These are phyloP conservation scores for Thermophis baileyi DNA, from an alignment of 2,113 vertebrate genomes.

Conservation along the genomic window DNA sequence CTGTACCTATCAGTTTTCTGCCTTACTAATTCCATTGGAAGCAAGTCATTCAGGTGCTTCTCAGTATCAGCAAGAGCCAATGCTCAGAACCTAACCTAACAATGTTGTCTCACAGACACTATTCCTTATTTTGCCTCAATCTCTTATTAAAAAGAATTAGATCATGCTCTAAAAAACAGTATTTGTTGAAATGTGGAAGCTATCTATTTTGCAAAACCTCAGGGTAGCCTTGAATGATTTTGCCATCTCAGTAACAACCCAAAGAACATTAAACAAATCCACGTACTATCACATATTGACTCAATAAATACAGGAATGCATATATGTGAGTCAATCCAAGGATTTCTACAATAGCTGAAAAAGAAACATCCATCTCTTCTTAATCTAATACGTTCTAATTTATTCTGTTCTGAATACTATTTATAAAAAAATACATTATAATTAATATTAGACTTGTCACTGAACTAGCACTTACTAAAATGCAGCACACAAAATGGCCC, in stretches of 20 bases:
- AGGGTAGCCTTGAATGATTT: background rate
- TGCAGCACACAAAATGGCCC: conserved; percentile 1
- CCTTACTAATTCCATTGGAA: background rate
- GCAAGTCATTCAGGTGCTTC: no score
- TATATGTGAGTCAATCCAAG: background rate
- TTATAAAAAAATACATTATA: background rate
- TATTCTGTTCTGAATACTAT: background rate
- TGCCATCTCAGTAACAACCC: background rate
- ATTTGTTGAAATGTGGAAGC: background rate
- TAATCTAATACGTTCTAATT: background rate
- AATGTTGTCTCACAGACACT: background rate
- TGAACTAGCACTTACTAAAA: conserved; percentile 27
- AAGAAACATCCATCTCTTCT: background rate
- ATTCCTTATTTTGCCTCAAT: background rate
- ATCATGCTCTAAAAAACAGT: background rate
- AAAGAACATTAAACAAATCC: background rate
- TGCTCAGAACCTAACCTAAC: background rate
- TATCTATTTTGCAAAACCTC: background rate
- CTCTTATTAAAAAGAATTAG: background rate
- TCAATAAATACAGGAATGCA: background rate
- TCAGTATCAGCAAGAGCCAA: background rate
- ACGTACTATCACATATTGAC: background rate
- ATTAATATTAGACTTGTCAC: background rate
- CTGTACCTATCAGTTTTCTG: background rate
- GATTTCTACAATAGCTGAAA: background rate